Evolutionary conservation across 2,888 invertebrate genomes (phyloP).

Genomic region (Epirrita christyi): DNA sequence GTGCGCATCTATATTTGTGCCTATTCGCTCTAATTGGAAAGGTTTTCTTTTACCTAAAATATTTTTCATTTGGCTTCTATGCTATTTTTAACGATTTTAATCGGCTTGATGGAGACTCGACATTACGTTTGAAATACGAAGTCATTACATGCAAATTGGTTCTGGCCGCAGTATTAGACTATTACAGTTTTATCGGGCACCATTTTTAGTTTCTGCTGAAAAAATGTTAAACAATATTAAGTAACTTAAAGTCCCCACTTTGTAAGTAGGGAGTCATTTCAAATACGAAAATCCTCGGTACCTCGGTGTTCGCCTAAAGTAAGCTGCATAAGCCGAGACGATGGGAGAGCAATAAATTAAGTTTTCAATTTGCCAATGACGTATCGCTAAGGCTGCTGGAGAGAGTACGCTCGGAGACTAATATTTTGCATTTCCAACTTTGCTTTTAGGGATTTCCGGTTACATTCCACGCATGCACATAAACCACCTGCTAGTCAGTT

Average conservation of each 20-base stretch:
- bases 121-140: slow-evolving; percentile 31
- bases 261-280: slow-evolving; percentile 35
- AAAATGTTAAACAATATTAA: slow-evolving; percentile 11
- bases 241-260: slow-evolving; percentile 20
- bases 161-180: slow-evolving; percentile 22
- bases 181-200: slow-evolving; percentile 27
- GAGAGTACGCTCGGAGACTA: slow-evolving; percentile 43
- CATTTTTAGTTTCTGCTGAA: slow-evolving; percentile 9
- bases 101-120: slow-evolving; percentile 16
- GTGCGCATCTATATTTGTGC: background rate
- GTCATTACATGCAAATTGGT: slow-evolving; percentile 38
- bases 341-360: slow-evolving; percentile 68
- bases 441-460: slow-evolving; percentile 37
- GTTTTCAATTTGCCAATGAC: slow-evolving; percentile 76
- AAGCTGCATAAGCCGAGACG: slow-evolving; percentile 66
- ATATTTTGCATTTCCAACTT: slow-evolving; percentile 45
- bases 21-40: slow-evolving; percentile 7
- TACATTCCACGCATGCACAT: background rate
- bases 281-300: slow-evolving; percentile 59
- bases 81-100: slow-evolving; percentile 9
- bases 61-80: slow-evolving; percentile 1
- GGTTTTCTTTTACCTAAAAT: slow-evolving; percentile 2
- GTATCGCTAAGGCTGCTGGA: slow-evolving; percentile 58
- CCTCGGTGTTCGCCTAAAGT: slow-evolving; percentile 58
- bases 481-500: background rate